Conservation (phyloP, 2,113 vertebrate species). For the Platysternon megacephalum region DNA sequence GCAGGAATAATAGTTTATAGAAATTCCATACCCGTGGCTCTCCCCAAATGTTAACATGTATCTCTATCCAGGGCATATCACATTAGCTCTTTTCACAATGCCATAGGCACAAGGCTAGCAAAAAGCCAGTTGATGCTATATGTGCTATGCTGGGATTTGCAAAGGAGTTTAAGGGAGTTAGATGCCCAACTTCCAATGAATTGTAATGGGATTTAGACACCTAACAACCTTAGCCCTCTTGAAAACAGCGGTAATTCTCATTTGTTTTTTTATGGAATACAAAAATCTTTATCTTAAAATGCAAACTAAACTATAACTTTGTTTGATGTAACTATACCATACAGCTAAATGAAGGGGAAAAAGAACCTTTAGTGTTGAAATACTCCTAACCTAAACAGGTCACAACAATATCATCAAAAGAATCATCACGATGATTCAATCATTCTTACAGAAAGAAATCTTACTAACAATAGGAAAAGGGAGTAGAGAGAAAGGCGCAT, state of each 20-base stretch:
- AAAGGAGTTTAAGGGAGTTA: not conserved
- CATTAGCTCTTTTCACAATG: not conserved
- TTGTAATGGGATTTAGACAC: not conserved
- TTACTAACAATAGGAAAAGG: not conserved
- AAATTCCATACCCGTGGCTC: not conserved
- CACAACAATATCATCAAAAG: not conserved
- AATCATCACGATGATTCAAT: not conserved
- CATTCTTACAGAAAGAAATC: not conserved
- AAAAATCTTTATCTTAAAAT: not conserved
- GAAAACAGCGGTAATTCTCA: slow-evolving; percentile 3
- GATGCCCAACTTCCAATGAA: not conserved
- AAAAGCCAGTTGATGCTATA: not conserved
- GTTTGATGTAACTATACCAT: not conserved
- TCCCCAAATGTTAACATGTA: not conserved
- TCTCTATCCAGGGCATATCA: not conserved
- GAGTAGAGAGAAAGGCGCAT: not conserved
- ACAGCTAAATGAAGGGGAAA: not conserved
- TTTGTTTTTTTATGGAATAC: slow-evolving; percentile 13
- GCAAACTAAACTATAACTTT: not conserved
- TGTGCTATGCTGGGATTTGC: not conserved
- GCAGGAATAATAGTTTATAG: not conserved
- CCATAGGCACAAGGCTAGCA: slow-evolving; percentile 3
- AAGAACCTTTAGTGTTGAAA: not conserved
- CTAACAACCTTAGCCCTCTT: not conserved
- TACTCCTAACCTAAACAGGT: not conserved